phyloP scores from a whole-genome alignment of 2,113 vertebrate species.

The Poecilia latipinna region DNA sequence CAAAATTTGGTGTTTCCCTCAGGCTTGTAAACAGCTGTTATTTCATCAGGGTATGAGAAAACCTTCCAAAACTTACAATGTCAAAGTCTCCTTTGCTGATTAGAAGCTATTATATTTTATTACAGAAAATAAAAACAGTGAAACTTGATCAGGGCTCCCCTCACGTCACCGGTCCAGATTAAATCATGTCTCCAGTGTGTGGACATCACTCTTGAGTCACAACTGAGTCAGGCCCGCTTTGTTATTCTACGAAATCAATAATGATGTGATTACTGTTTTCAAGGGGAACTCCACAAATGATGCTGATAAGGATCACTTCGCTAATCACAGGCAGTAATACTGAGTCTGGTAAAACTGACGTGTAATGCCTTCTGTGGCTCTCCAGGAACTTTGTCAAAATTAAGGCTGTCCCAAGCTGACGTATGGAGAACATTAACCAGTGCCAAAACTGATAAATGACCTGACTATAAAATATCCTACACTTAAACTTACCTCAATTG shows the following conservation, averaged over 20 bases:
- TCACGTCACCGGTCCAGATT: slow-evolving; percentile 7
- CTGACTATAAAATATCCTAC: slow-evolving; percentile 5
- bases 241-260: slow-evolving; percentile 6
- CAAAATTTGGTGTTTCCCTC: slow-evolving; percentile 8
- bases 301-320: background rate
- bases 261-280: slow-evolving; percentile 13
- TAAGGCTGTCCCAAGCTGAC: background rate
- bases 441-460: background rate
- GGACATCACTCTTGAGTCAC: background rate
- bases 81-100: background rate
- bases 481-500: background rate
- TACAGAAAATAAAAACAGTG: slow-evolving; percentile 6
- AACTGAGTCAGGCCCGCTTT: slow-evolving; percentile 3
- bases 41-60: slow-evolving; percentile 10
- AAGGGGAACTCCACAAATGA: background rate
- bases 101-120: slow-evolving; percentile 8
- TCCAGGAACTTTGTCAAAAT: slow-evolving; percentile 10
- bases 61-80: slow-evolving; percentile 34
- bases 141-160: background rate
- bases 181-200: slow-evolving; percentile 9
- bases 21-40: slow-evolving; percentile 31
- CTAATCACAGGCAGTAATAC: background rate
- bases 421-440: background rate
- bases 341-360: background rate
- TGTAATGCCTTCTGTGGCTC: slow-evolving; percentile 17